Conservation (phyloP, 2,797 vertebrate species). For the Picus viridis region DNA sequence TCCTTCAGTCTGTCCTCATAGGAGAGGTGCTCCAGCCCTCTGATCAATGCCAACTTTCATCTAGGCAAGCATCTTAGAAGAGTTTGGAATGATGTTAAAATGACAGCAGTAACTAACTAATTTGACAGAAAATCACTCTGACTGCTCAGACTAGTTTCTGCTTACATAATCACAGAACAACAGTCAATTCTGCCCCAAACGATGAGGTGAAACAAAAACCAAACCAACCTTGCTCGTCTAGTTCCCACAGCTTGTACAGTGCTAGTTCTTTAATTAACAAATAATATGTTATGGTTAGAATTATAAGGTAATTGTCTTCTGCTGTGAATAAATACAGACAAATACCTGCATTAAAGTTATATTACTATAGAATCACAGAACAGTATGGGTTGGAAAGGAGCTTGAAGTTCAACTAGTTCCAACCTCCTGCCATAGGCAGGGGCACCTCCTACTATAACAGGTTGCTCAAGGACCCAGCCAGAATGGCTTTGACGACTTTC, state of each 20-base stretch:
- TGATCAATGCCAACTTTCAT: not conserved
- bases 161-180: not conserved
- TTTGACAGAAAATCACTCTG: not conserved
- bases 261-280: slow-evolving; percentile 2
- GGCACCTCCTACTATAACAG: too few relatives aligned
- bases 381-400: too few relatives aligned
- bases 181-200: not conserved
- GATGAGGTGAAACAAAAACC: not conserved
- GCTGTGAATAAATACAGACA: not conserved
- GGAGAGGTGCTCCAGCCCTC: too few relatives aligned
- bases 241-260: not conserved
- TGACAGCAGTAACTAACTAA: not conserved
- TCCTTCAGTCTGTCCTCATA: too few relatives aligned
- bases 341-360: not conserved
- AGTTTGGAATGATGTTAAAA: not conserved
- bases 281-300: not conserved
- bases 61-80: not conserved
- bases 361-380: not conserved
- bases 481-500: too few relatives aligned
- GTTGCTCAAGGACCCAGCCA: too few relatives aligned
- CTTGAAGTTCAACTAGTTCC: too few relatives aligned
- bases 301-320: not conserved
- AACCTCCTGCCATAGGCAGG: too few relatives aligned
- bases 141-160: not conserved
- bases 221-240: not conserved